A percentile compares a stretch with the other conserved stretches of the same genome.
These are phyloP conservation scores for Scaptomyza reducta DNA, from an alignment of 2,888 invertebrate genomes.

Conservation along the genomic window DNA sequence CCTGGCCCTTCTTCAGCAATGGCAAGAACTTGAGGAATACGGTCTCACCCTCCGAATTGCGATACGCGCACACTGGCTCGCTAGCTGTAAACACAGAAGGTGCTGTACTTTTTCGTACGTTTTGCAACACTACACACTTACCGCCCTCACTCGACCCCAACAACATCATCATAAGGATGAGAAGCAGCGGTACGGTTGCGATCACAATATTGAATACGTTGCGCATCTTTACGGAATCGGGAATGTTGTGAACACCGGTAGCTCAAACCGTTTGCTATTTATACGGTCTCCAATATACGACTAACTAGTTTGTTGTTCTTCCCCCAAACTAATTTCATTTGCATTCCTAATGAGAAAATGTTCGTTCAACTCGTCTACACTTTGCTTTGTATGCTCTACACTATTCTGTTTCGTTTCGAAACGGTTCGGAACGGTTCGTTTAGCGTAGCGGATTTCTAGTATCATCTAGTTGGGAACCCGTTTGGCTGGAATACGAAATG, in stretches of 20 bases:
- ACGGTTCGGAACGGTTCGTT: too few species aligned
- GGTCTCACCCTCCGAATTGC: constrained; percentile 75
- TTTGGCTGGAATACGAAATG: background rate
- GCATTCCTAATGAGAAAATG: constrained; percentile 3
- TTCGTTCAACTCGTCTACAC: too few species aligned
- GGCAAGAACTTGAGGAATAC: constrained; percentile 80
- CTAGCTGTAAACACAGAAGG: constrained; percentile 40
- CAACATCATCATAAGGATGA: constrained; percentile 35
- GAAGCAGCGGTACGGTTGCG: constrained; percentile 11
- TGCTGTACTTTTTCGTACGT: background rate
- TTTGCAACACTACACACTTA: background rate
- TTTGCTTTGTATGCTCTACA: too few species aligned
- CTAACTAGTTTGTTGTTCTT: background rate
- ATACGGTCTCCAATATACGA: constrained; percentile 32
- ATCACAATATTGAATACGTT: constrained; percentile 18
- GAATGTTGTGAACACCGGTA: too few species aligned
- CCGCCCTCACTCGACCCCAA: constrained; percentile 25
- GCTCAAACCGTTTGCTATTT: constrained; percentile 66
- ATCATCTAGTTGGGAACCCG: background rate
- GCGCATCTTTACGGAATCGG: too few species aligned
- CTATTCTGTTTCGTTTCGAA: too few species aligned
- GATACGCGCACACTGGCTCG: constrained; percentile 79
- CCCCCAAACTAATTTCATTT: constrained; percentile 20
- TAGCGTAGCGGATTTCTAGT: background rate
- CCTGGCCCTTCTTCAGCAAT: constrained; percentile 69